Base-by-base conservation (phyloP, 2,797 vertebrate genomes). In the Florisuga fusca region DNA sequence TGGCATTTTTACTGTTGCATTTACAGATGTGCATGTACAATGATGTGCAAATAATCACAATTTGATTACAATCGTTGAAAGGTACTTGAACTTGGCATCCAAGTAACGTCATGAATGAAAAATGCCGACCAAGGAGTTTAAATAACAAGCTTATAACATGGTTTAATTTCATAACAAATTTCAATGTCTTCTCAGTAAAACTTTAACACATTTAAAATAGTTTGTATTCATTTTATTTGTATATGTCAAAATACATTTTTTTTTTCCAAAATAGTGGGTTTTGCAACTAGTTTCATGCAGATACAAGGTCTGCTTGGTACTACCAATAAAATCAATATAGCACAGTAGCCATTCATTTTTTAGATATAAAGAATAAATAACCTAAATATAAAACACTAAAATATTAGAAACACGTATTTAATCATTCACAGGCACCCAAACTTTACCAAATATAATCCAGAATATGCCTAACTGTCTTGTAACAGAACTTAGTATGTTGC, bases 321-420 rank as follows among this genome's bases (percentile, higher is more conserved):
- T 98, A 98, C 98, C 98, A 98, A 98, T 98, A 98, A 98, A 98
- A 98, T 98, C 98, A 98, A 98, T 97, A 98, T 95, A 98, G 98
- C 98, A 98, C 98, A 98, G 98, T 98, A 98, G 98, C 98, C 97
- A 98, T 97, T 98, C 97, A 97, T 97, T 98, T 98, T 98, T 98
- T 95, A 97, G 96, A 98, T 98, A 98, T 98, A 98, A 98, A 98
- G 98, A 98, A 98, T 98, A 98, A 98, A 98, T 98, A 98, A 98
- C 97, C 98, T 98, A 98, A 98, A 98, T 98, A 98, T 98, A 98
- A 98, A 98, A 98, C 98, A 98, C 98, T 98, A 98, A 98, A 98
- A 98, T 98, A 98, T 98, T 98, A 98, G 98, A 98, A 98, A 98
- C 98, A 98, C 26, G 92, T 97, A 98, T 98, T 97, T 98, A 97